phyloP scores from a whole-genome alignment of 2,113 vertebrate genomes.

The Lepisosteus osseus region DNA sequence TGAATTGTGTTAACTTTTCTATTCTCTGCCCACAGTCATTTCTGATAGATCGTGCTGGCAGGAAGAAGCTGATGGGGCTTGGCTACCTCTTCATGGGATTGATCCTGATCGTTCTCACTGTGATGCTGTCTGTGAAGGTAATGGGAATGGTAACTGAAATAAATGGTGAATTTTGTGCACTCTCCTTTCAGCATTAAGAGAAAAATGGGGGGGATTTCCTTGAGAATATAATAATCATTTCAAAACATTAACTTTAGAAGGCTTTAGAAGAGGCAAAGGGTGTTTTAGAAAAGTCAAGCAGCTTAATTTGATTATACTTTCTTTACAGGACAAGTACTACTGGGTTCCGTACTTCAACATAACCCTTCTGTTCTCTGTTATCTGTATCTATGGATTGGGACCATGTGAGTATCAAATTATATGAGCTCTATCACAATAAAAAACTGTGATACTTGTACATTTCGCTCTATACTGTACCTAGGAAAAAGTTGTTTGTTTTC shows the following conservation, averaged over 20 bases:
- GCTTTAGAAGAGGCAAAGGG: too few relatives aligned
- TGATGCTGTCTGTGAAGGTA: slow-evolving; percentile 63
- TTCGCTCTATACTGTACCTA: not conserved
- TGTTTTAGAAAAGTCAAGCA: too few relatives aligned
- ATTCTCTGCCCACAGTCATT: slow-evolving; percentile 52
- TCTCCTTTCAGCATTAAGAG: too few relatives aligned
- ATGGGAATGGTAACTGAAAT: not conserved
- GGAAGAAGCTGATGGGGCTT: slow-evolving; percentile 65
- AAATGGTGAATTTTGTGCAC: too few relatives aligned
- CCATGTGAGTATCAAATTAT: slow-evolving; percentile 60
- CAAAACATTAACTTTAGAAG: too few relatives aligned
- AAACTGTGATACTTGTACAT: not conserved
- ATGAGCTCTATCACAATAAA: not conserved
- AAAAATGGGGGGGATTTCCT: too few relatives aligned
- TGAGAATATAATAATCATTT: too few relatives aligned
- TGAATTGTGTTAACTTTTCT: not conserved
- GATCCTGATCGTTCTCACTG: slow-evolving; percentile 55
- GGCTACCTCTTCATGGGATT: slow-evolving; percentile 71
- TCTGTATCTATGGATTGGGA: slow-evolving; percentile 68
- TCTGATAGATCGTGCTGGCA: slow-evolving; percentile 61
- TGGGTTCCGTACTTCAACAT: slow-evolving; percentile 68
- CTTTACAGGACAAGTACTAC: slow-evolving; percentile 50
- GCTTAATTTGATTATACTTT: slow-evolving; percentile 9
- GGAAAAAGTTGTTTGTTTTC: too few relatives aligned
- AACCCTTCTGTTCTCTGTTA: slow-evolving; percentile 64